Base-by-base conservation (phyloP, 2,797 vertebrate species). In the Ctenopoma kingsleyae region DNA sequence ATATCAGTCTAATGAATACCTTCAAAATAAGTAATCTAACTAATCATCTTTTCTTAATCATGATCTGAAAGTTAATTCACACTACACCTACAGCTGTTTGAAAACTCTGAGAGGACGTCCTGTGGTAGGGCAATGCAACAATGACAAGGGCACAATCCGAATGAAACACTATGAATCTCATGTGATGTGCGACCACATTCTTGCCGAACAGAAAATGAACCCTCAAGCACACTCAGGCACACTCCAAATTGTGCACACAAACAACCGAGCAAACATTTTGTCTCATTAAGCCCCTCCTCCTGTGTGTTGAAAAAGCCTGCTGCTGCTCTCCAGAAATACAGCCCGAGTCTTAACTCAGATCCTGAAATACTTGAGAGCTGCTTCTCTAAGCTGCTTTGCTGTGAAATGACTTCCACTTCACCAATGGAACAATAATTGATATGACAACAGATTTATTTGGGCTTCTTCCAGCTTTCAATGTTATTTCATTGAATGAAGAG, bases 361-460 rank as follows among this genome's bases (percentile, higher is more conserved):
- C 82, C 87, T 83, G 80, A 86, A 91, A 90, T 89, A 86, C 88
- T 92, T 80, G 80, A 86, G 84, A 88, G 81, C 89, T 87, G 86
- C 81, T 82, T 92, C 88, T 82, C 83, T 95, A 93, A 94, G 92
- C 93, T 88, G 86, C 92, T 94, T 93, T 93, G 79, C 87, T 85
- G 87, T 88, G 84, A 91, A 93, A 93, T 90, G 82, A 92, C 90
- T 92, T 91, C 89, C 88, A 89, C 89, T 92, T 91, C 91, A 91
- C 80, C 88, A 80, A 80, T 83, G 88, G 88, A 89, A 92, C 91
- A 91, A 92, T 94, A 94, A 94, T 93, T 93, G 91, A 94, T 91
- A 90, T 93, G 92, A 95, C 93, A 94, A 93, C 86, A 91, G 91
- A 91, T 91, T 93, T 93, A 92, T 90, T 90, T 86, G 75, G 85